Base-by-base conservation (phyloP, 92 coral and sea anemone species). In the Micromussa lordhowensis region DNA sequence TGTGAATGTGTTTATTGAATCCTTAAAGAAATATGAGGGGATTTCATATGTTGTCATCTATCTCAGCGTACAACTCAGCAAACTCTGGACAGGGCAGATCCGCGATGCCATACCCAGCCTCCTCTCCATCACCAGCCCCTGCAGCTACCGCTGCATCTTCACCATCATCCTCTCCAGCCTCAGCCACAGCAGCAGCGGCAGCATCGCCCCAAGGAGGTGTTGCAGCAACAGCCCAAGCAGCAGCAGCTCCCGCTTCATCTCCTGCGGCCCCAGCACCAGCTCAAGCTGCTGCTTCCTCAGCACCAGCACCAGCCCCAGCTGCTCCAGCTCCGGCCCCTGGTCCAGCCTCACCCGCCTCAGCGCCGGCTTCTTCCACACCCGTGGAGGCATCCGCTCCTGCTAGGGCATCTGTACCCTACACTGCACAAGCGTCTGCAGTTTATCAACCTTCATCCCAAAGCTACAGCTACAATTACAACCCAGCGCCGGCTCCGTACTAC, bases 401-500 rank as follows among this genome's bases (percentile, higher is more conserved):
- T 22, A 79, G 91, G 29, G 92, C 91, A n/a, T 71, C 85, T 5
- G 85, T 90, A 17, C 73, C 92, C 3, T 57, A 72, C 48, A 28
- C 86, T 6, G 79, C 95, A 30, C 40, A 32, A 71, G 77, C 77
- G 8, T 82, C 94, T 6, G 53, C 87, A 2, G 66, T 91, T 53
- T 82, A 78, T n/a, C 75, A 91, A n/a, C 71, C 91, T 3, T 78
- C 95, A 75, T 88, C 96, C 16, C 79, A 86, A 24, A 95, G 93
- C 83, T 83, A 83, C 91, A 93, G 95, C 86, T 91, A 84, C 84
- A 91, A 90, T 64, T 87, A 54, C 77, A 91, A 88, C 30, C 93
- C 92, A 12, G 79, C 96, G 48, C 92, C 96, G 1, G 94, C 96
- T 15, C 92, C 94, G 3, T 94, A 94, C 85, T 94, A 93, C 55